A percentile compares a stretch with the other conserved stretches of the same genome.
Evolutionary conservation across 2,113 vertebrate genomes (phyloP).

Genomic region (Arvicanthis niloticus): DNA sequence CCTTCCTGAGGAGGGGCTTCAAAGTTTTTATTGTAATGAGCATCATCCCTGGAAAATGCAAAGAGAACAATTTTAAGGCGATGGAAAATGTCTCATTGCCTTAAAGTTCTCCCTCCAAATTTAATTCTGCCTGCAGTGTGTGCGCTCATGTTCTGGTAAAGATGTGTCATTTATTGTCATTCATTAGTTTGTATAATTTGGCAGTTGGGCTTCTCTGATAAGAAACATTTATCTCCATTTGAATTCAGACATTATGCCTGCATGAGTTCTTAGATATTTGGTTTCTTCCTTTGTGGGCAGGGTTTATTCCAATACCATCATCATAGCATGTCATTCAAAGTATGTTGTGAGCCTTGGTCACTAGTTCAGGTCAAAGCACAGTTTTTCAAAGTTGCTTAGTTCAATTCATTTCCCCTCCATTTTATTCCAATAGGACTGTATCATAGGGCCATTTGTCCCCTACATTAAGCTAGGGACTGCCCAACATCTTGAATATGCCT

Average conservation of each 20-base stretch:
- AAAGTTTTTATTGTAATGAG: neutral
- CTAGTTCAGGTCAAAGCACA: neutral
- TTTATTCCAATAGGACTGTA: neutral
- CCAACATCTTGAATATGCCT: neutral
- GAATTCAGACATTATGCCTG: neutral
- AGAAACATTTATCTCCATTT: neutral
- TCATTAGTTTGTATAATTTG: neutral
- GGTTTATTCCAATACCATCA: neutral
- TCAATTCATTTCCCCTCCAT: neutral
- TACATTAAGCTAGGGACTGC: neutral
- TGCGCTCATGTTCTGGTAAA: neutral
- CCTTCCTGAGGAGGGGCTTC: neutral
- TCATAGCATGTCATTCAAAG: neutral
- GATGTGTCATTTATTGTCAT: neutral
- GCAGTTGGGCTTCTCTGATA: neutral
- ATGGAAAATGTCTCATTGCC: neutral
- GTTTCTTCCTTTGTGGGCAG: neutral
- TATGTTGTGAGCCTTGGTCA: neutral
- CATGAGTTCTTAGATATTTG: neutral
- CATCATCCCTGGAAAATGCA: neutral
- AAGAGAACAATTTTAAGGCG: neutral
- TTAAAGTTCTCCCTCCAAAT: neutral
- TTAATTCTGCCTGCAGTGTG: neutral
- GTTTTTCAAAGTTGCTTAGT: neutral
- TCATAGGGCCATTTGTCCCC: neutral